phyloP scores from a whole-genome alignment of 2,113 vertebrate genomes.

The Chloebia gouldiae region DNA sequence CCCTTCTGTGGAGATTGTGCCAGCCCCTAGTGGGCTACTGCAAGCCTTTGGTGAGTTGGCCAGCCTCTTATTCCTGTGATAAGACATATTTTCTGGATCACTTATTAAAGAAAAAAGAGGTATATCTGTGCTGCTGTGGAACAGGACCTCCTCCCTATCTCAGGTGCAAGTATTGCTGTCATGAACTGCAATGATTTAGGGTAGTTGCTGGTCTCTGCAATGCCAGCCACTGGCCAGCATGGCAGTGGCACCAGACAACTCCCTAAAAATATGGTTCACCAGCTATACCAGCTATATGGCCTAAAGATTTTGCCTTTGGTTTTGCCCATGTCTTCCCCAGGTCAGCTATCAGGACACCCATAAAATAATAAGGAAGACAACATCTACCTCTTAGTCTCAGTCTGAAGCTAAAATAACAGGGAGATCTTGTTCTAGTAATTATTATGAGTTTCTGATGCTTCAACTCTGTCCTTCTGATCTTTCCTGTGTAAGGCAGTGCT shows the following conservation, averaged over 20 bases:
- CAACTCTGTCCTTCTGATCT: neutral
- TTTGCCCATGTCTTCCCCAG: neutral
- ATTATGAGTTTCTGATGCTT: neutral
- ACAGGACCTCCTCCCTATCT: neutral
- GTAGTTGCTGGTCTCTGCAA: neutral
- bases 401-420: neutral
- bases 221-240: fast-evolving
- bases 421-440: neutral
- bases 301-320: neutral
- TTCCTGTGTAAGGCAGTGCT: neutral
- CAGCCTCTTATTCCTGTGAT: fast-evolving
- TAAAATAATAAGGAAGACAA: neutral
- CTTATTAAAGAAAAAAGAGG: neutral
- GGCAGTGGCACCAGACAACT: neutral
- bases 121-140: neutral
- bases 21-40: neutral
- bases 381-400: neutral
- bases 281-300: neutral
- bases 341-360: neutral
- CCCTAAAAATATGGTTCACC: neutral
- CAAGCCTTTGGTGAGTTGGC: neutral
- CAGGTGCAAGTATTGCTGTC: neutral
- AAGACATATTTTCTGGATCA: neutral
- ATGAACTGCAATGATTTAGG: neutral
- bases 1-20: too few species aligned